These are phyloP conservation scores for Lasioglossum pauxillum DNA, from an alignment of 2,888 invertebrate species.

Conservation along the genomic window DNA sequence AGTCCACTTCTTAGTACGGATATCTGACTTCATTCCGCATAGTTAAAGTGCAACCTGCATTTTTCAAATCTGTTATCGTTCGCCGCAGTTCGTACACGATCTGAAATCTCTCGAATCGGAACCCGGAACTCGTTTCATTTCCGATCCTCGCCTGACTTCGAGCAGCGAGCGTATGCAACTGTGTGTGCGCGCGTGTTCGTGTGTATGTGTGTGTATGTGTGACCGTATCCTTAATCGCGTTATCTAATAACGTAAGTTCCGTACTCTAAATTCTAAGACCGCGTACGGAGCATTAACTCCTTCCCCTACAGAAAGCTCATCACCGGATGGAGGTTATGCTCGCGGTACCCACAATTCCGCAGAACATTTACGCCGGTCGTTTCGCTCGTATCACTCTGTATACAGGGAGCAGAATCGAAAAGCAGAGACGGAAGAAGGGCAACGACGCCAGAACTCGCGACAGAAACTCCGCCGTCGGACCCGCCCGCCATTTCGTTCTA, in stretches of 20 bases:
- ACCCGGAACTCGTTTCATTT: background rate
- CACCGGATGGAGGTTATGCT: background rate
- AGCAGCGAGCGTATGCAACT: background rate
- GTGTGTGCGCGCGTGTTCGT: background rate
- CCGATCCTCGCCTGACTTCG: background rate
- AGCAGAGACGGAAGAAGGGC: constrained; percentile 3
- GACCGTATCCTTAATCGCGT: background rate
- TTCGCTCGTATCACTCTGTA: constrained; percentile 22
- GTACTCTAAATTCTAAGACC: constrained; percentile 7
- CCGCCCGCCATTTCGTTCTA: constrained; percentile 40
- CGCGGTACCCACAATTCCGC: constrained; percentile 20
- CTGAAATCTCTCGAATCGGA: background rate
- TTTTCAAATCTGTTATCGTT: background rate
- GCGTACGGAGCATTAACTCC: background rate
- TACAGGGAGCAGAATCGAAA: constrained; percentile 11
- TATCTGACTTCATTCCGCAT: background rate
- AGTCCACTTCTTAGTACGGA: background rate
- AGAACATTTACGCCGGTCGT: constrained; percentile 21
- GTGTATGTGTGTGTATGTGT: background rate
- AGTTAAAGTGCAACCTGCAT: background rate
- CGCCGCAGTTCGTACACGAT: background rate
- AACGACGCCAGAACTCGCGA: constrained; percentile 37
- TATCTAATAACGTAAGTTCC: background rate
- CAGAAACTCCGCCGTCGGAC: constrained; percentile 36
- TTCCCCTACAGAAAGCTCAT: background rate